Evolutionary conservation across 2,888 invertebrate species (phyloP).

Genomic region (Serrognathus titanus): DNA sequence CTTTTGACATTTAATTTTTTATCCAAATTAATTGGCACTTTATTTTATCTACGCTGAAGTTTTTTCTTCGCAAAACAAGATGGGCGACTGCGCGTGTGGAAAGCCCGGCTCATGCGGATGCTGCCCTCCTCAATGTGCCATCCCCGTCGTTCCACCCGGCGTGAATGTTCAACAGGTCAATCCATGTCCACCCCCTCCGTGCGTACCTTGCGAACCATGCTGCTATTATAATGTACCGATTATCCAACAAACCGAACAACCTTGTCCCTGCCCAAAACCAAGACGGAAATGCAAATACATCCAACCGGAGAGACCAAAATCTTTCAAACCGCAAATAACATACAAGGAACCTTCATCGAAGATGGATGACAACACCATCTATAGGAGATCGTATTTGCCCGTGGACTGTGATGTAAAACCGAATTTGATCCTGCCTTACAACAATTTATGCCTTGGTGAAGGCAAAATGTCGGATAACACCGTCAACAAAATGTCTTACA

Average conservation of each 20-base stretch:
- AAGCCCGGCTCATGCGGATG: background rate
- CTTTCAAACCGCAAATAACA: conserved; percentile 55
- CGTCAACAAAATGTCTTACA: conserved; percentile 55
- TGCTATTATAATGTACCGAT: conserved; percentile 38
- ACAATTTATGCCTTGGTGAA: conserved; percentile 47
- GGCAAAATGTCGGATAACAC: conserved; percentile 52
- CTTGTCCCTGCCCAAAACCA: conserved; percentile 20
- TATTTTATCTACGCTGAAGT: conserved; percentile 1
- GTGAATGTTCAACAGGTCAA: conserved; percentile 31
- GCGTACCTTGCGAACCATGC: conserved; percentile 22
- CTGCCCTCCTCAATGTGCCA: conserved; percentile 4
- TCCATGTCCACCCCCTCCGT: conserved; percentile 28
- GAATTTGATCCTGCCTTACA: conserved; percentile 41
- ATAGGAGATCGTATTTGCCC: conserved; percentile 62
- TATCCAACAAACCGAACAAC: conserved; percentile 23
- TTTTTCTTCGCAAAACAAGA: background rate
- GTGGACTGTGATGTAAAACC: conserved; percentile 42
- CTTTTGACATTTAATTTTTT: conserved; percentile 15
- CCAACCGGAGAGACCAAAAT: conserved; percentile 57
- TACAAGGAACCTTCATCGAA: conserved; percentile 58
- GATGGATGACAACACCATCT: conserved; percentile 61
- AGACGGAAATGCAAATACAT: conserved; percentile 46
- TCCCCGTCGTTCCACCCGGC: conserved; percentile 22
- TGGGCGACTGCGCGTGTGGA: conserved; percentile 17
- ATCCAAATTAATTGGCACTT: conserved; percentile 10